Evolutionary conservation across 2,797 vertebrate species (phyloP), one percentile per base, ranked within the genome.

Genomic region (Rhynchotus rufescens): DNA sequence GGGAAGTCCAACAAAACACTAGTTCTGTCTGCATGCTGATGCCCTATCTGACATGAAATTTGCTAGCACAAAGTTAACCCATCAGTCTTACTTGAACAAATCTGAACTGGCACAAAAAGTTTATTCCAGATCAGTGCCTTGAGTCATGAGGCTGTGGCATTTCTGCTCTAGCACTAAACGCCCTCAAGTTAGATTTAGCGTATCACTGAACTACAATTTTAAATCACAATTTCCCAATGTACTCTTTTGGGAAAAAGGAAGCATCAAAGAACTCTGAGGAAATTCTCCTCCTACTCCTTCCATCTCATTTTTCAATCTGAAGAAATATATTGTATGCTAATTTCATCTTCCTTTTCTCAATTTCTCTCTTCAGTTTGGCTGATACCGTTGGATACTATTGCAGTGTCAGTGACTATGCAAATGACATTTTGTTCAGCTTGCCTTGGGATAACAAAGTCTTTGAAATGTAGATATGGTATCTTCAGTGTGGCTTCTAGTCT

Each of bases 401-500:
- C 89, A 89, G 62, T 73, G 87, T 12, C 86, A 81, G 60, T 56
- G 74, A 88, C 89, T 89, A 93, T 94, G 94, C 94, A 96, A 95
- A 94, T 94, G 10, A 32, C 38, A 8, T 49, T 89, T 95, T 88
- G 47, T 92, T 92, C 93, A 60, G 65, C 88, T 94, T 93, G 88
- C 91, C 93, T 79, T 94, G 85, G 93, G 94, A 92, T 85, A 91
- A 40, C 23, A 12, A 92, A 84, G 47, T 60, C 89, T 95, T 96
- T 93, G 95, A 95, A 96, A 88, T 96, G 94, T 26, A 96, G 83
- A 95, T 93, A 67, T 32, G 12, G 47, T 21, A 91, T 91, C 71
- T 86, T 75, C 89, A 89, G 75, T 92, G 91, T 84, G 51, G 73
- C 83, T 88, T 93, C 83, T 80, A 77, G 20, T 60, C 71, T 91